Conservation (phyloP, 2,888 invertebrate species). For the Alloplasta piceator region DNA sequence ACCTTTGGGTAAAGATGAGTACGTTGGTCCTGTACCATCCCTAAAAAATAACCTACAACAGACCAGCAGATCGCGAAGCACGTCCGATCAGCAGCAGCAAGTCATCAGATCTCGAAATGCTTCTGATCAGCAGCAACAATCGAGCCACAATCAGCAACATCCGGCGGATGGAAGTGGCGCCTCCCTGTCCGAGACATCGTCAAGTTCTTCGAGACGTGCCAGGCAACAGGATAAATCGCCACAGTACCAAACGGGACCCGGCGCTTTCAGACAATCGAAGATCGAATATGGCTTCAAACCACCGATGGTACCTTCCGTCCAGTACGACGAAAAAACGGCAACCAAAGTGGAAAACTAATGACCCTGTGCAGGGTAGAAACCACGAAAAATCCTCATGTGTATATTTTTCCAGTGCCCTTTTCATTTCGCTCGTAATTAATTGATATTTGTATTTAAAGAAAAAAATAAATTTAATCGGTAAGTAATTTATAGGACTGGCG, state of each 20-base stretch:
- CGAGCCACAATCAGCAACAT: conserved; percentile 53
- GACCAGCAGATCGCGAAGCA: conserved; percentile 65
- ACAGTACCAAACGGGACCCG: conserved; percentile 83
- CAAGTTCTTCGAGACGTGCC: conserved; percentile 76
- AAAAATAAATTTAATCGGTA: conserved; percentile 21
- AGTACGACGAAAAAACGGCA: conserved; percentile 88
- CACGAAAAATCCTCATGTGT: conserved; percentile 43
- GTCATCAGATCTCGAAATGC: conserved; percentile 62
- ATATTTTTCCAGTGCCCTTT: conserved; percentile 41
- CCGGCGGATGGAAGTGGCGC: conserved; percentile 64
- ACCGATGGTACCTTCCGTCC: conserved; percentile 91
- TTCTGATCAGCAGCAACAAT: conserved; percentile 64
- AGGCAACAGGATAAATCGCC: conserved; percentile 83
- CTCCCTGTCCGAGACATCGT: conserved; percentile 56
- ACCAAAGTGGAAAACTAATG: conserved; percentile 76
- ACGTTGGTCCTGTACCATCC: conserved; percentile 85
- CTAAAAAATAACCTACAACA: conserved; percentile 78
- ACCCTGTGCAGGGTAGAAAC: not conserved
- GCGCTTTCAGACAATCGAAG: conserved; percentile 87
- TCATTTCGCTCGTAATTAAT: conserved; percentile 22
- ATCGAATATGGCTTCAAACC: conserved; percentile 94
- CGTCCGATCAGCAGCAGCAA: conserved; percentile 74
- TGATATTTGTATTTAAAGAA: conserved; percentile 44
- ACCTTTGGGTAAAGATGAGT: conserved; percentile 71
- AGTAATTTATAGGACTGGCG: conserved; percentile 50